These are phyloP conservation scores for Ichneumoninae sp. DNA, from an alignment of 2,888 invertebrate genomes.

Conservation along the genomic window DNA sequence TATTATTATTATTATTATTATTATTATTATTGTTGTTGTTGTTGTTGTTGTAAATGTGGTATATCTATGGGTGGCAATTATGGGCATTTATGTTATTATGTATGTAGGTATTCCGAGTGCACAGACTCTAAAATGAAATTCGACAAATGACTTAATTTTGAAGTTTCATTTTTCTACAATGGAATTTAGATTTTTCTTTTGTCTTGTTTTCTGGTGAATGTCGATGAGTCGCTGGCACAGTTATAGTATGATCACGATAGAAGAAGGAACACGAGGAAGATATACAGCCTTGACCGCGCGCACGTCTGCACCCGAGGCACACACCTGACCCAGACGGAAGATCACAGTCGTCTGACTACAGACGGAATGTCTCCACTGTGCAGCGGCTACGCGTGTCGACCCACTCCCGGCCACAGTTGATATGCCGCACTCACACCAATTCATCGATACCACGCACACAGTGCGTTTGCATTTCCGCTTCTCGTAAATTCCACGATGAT, in stretches of 20 bases:
- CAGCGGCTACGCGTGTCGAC: constrained; percentile 58
- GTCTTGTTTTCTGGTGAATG: neutral
- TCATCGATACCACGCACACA: constrained; percentile 27
- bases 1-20: constrained; percentile 8
- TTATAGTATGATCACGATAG: constrained; percentile 18
- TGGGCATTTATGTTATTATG: neutral
- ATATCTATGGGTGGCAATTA: neutral
- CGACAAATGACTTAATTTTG: neutral
- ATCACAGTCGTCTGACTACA: constrained; percentile 70
- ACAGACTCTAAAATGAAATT: neutral
- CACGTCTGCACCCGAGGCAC: constrained; percentile 59
- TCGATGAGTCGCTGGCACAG: constrained; percentile 18
- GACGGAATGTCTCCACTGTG: constrained; percentile 70
- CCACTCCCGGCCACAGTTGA: constrained; percentile 51
- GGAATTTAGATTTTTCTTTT: neutral
- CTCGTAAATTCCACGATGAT: constrained; percentile 21
- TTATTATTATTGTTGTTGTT: no score
- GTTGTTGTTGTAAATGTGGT: neutral
- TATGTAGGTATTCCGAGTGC: neutral
- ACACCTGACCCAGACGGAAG: constrained; percentile 67
- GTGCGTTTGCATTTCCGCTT: constrained; percentile 48
- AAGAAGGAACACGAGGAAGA: constrained; percentile 53
- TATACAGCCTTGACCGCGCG: constrained; percentile 64
- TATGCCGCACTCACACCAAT: constrained; percentile 15
- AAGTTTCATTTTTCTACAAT: neutral